These are phyloP conservation scores for Prinia subflava DNA, from an alignment of 2,113 vertebrate species.

Conservation along the genomic window DNA sequence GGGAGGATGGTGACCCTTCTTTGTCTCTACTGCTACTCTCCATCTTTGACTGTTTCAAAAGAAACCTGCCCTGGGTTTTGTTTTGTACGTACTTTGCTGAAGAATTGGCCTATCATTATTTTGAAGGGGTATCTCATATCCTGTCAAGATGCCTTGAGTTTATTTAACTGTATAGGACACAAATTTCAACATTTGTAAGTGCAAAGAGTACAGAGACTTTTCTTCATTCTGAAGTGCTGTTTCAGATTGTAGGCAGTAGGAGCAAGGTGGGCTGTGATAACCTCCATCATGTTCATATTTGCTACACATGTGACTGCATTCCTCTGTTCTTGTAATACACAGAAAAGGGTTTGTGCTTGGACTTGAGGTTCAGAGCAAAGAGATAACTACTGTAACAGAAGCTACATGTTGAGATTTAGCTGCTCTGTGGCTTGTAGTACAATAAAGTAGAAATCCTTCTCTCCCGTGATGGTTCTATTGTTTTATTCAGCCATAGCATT, in stretches of 20 bases:
- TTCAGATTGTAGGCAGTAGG: background rate
- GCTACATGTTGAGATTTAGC: constrained; percentile 41
- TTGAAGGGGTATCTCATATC: background rate
- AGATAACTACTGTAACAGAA: background rate
- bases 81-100: background rate
- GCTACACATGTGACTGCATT: background rate
- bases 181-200: background rate
- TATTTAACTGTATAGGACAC: background rate
- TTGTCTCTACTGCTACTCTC: background rate
- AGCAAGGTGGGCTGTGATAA: background rate
- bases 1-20: background rate
- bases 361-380: background rate
- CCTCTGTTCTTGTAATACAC: background rate
- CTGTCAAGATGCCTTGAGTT: background rate
- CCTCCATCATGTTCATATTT: background rate
- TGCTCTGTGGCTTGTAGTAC: constrained; percentile 46
- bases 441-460: constrained; percentile 68
- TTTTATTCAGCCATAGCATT: constrained; percentile 67
- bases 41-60: background rate
- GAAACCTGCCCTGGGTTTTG: background rate
- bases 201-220: background rate
- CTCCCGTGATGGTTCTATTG: constrained; percentile 10
- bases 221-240: background rate
- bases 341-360: background rate
- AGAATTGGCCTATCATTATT: background rate